Evolutionary conservation across 2,113 vertebrate species (phyloP).

Genomic region (Bambusicola thoracicus): DNA sequence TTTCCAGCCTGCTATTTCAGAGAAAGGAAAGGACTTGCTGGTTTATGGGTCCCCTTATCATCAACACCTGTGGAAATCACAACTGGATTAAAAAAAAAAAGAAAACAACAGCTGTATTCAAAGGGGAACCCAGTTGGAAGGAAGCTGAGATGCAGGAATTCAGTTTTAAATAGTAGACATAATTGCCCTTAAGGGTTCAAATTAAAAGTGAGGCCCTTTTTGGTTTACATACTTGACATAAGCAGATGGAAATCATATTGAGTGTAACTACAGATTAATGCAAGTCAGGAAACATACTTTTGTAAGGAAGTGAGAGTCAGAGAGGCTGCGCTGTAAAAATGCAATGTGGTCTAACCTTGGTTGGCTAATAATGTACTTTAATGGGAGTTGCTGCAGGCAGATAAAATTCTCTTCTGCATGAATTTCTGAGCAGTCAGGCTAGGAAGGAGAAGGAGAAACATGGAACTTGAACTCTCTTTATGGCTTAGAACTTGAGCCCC

Average conservation of each 20-base stretch:
- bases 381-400: neutral
- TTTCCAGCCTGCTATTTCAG: neutral
- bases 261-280: neutral
- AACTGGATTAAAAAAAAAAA: neutral
- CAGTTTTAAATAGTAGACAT: neutral
- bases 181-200: neutral
- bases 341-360: neutral
- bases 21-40: neutral
- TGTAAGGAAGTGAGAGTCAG: neutral
- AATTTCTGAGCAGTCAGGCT: neutral
- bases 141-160: neutral
- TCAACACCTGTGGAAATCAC: neutral
- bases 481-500: neutral
- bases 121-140: neutral
- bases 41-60: neutral
- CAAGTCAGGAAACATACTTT: neutral
- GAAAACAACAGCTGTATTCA: neutral
- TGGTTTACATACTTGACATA: neutral
- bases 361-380: neutral
- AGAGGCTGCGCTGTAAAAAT: neutral
- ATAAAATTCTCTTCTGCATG: neutral
- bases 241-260: neutral
- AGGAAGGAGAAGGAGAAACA: neutral
- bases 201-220: neutral
- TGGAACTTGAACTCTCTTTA: neutral